A percentile compares a stretch with the other conserved stretches of the same genome.
These are phyloP conservation scores for Periophthalmus magnuspinnatus DNA, from an alignment of 2,797 vertebrate genomes.

Conservation along the genomic window DNA sequence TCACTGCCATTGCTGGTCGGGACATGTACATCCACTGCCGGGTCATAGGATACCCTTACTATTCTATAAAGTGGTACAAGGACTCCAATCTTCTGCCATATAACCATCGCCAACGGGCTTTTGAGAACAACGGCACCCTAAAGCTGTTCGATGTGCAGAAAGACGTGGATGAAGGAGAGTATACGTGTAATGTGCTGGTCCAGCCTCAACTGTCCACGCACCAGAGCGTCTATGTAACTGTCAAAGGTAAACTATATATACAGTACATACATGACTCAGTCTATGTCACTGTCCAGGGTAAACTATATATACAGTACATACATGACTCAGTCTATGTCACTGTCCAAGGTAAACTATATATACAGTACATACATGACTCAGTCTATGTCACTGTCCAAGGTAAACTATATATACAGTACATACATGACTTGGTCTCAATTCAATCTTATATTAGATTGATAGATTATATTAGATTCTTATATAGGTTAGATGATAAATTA, in stretches of 20 bases:
- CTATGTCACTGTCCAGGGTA: no score
- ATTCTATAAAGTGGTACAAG: slow-evolving; percentile 99
- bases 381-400: no score
- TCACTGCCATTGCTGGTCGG: slow-evolving; percentile 97
- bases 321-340: no score
- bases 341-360: no score
- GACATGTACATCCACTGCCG: slow-evolving; percentile 98
- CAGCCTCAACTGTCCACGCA: slow-evolving; percentile 95
- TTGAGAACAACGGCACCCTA: slow-evolving; percentile 95
- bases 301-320: no score
- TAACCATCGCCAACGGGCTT: slow-evolving; percentile 98
- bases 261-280: background rate
- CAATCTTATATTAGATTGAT: no score
- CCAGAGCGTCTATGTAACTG: slow-evolving; percentile 94
- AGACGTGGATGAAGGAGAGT: slow-evolving; percentile 93
- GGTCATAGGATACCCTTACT: slow-evolving; percentile 97
- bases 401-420: no score
- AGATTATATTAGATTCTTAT: no score
- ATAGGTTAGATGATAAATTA: background rate
- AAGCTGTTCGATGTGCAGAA: slow-evolving; percentile 98
- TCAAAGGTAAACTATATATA: slow-evolving; percentile 92
- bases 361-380: no score
- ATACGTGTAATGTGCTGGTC: slow-evolving; percentile 93
- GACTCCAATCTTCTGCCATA: slow-evolving; percentile 96
- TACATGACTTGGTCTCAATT: no score